phyloP scores from a whole-genome alignment of 2,888 invertebrate species.

The Eupithecia subfuscata region DNA sequence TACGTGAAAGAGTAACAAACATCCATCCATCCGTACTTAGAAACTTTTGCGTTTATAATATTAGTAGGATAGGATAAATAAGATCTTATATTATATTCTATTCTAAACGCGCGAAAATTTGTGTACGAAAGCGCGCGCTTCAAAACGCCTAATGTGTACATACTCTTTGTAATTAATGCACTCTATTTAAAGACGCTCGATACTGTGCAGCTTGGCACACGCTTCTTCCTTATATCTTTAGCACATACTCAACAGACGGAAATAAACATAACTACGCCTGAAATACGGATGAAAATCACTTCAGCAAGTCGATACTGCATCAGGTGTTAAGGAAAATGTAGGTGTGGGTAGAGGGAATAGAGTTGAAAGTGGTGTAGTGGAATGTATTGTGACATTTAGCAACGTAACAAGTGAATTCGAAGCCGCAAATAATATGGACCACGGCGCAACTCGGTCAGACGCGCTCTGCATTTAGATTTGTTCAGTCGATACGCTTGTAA shows the following conservation, averaged over 20 bases:
- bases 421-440: conserved; percentile 70
- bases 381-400: conserved; percentile 70
- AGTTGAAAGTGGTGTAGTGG: conserved; percentile 30
- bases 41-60: no score
- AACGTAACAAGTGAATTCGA: conserved; percentile 64
- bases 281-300: conserved; percentile 21
- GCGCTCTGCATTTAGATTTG: conserved; percentile 70
- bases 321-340: conserved; percentile 33
- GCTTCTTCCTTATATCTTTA: conserved; percentile 56
- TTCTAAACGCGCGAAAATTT: background rate
- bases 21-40: no score
- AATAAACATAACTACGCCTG: background rate
- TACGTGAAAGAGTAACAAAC: no score
- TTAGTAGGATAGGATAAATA: no score
- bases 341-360: conserved; percentile 19
- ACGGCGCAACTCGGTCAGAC: conserved; percentile 71
- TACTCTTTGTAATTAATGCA: conserved; percentile 34
- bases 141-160: conserved; percentile 4
- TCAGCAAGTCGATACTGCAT: background rate
- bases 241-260: conserved; percentile 18
- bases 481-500: conserved; percentile 52
- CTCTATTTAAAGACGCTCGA: conserved; percentile 50
- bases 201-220: conserved; percentile 60
- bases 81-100: no score
- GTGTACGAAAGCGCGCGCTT: background rate